Base-by-base conservation (phyloP, 2,888 invertebrate species). In the Entomobrya proxima region DNA sequence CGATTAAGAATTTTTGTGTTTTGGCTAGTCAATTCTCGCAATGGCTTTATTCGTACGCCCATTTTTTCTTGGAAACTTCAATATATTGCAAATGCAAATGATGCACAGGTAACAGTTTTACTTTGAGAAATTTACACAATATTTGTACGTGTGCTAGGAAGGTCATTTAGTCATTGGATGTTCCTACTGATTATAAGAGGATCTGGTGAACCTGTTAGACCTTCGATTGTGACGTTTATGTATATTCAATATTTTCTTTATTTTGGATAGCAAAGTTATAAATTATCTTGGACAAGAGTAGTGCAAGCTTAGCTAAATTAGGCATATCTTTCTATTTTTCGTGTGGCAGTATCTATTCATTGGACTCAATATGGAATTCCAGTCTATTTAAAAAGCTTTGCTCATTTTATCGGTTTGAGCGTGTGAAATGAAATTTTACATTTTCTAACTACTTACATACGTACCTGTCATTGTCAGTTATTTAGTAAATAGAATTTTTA, bases 191-290 rank as follows among this genome's bases (percentile, higher is more conserved):
- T n/a, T 52, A 74, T 32, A 52, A 74, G 18, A 74, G 0, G 50
- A 72, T 11, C 11, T 5, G 24, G 44, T 72, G 74, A 74, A 35
- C 50, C 52, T 32, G 50, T 52, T 32, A 52, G 52, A 9, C 74
- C 74, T 74, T 74, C 74, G 52, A 74, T 74, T 52, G 35, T 15
- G 32, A 52, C 35, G 15, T 52, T 52, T 74, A 52, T 74, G 44
- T 18, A 74, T 74, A 74, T 30, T 74, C 74, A 74, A 52, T 52
- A 37, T 52, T 52, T 74, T 74, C 52, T 74, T 52, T 74, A 52
- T 74, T 52, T 52, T 52, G 21, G 52, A 35, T 52, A 13, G 13
- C 24, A 24, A n/a, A 47, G 72, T 18, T 11, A 50, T 72, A 72
- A 47, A 72, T 72, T 74, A 74, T 32, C 50, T 52, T 74, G 35